Percentiles rank a stretch among this genome's conserved stretches.
Evolutionary conservation across 2,113 vertebrate species (phyloP).

Genomic region (Ictalurus punctatus): DNA sequence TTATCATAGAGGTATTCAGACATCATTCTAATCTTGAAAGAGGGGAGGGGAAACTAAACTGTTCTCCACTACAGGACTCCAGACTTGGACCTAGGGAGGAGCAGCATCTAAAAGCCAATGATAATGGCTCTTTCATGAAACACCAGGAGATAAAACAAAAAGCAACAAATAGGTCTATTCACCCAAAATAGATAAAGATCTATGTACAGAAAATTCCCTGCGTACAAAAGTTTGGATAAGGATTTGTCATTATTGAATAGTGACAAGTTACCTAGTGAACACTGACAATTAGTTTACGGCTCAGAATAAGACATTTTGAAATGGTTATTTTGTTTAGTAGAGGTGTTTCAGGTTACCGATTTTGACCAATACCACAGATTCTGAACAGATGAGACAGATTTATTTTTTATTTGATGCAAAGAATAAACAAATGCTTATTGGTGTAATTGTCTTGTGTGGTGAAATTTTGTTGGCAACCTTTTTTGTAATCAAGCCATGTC

Average conservation of each 20-base stretch:
- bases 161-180: background rate
- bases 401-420: background rate
- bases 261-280: background rate
- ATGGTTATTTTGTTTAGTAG: background rate
- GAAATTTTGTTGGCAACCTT: background rate
- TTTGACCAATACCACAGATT: background rate
- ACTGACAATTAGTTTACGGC: background rate
- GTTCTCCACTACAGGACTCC: background rate
- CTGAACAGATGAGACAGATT: background rate
- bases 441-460: background rate
- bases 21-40: constrained; percentile 14
- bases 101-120: background rate
- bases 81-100: background rate
- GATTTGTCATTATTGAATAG: background rate
- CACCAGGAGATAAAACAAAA: background rate
- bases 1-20: background rate
- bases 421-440: background rate
- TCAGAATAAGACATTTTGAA: background rate
- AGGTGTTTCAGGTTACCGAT: background rate
- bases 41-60: background rate
- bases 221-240: background rate
- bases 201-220: background rate
- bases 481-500: background rate
- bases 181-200: background rate
- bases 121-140: background rate